A percentile compares a stretch with the other conserved stretches of the same genome.
phyloP scores from a whole-genome alignment of 2,113 vertebrate genomes.

The Oncorhynchus kisutch region DNA sequence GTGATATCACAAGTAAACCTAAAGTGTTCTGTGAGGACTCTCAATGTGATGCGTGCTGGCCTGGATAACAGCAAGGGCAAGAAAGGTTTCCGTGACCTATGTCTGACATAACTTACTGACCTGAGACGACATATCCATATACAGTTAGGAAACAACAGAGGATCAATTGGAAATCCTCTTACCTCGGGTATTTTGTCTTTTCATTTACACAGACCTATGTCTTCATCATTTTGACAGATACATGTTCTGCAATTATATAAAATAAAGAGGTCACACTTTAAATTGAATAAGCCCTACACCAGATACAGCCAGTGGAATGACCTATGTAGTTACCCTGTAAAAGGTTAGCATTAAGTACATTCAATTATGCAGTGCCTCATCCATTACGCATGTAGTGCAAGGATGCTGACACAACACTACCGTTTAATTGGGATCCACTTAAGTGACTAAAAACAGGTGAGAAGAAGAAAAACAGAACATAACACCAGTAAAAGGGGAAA shows the following conservation, averaged over 20 bases:
- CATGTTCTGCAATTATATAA: too few species aligned
- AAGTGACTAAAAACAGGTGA: not conserved
- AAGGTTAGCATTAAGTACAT: too few species aligned
- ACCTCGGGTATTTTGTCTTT: not conserved
- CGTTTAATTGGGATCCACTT: too few species aligned
- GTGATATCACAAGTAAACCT: slow-evolving; percentile 49
- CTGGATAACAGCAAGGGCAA: slow-evolving; percentile 52
- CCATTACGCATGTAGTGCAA: too few species aligned
- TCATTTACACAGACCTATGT: not conserved
- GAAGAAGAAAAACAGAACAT: not conserved
- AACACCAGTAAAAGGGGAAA: not conserved
- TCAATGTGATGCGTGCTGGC: slow-evolving; percentile 46
- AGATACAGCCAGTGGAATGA: too few species aligned
- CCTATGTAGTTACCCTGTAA: too few species aligned
- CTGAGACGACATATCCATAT: slow-evolving; percentile 22
- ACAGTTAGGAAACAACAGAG: slow-evolving; percentile 38
- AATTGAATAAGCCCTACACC: too few species aligned
- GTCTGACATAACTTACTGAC: slow-evolving; percentile 39
- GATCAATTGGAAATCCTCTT: slow-evolving; percentile 48
- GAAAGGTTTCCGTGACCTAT: slow-evolving; percentile 20
- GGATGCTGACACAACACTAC: too few species aligned
- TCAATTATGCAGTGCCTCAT: too few species aligned
- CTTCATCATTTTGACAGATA: too few species aligned
- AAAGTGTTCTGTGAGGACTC: slow-evolving; percentile 58
- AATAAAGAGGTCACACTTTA: slow-evolving; percentile 2